Base-by-base conservation (phyloP, 2,113 vertebrate genomes). In the Passer montanus region DNA sequence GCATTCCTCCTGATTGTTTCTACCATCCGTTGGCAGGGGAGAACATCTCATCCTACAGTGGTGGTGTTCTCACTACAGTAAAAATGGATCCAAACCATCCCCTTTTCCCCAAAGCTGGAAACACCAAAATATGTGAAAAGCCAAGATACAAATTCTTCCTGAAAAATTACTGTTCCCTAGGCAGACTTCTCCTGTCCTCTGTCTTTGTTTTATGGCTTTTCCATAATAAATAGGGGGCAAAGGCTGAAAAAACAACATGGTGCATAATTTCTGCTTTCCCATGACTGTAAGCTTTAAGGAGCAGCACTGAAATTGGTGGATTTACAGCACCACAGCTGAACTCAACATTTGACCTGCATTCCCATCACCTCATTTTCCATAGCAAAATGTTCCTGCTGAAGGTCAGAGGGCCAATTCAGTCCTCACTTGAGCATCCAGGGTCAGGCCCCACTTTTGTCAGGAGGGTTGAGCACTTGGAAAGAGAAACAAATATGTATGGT, bases 171-270 rank as follows among this genome's bases (percentile, higher is more conserved):
- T 52, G 73, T 68, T 95, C 89, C 81, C 89, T 9, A n/a, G 81
- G 53, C 89, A 94, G 69, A 84, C 82, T 87, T 89, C 50, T 70
- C 53, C 76, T 59, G 62, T 89, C 58, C 3, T 59, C 14, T 66
- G n/a, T 59, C 52, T 58, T 52, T 47, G 24, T 72, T 92, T 95
- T 91, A 95, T 76, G 81, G 26, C 20, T 95, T 95, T 95, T 84
- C 74, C 58, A 60, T 93, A 92, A 84, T 49, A 79, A 89, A 87
- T 47, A 79, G 52, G 35, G 81, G 84, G 47, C 41, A 95, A 92
- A 93, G 94, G 73, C 91, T 94, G 89, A 58, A 95, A 84, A 92
- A 94, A 76, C 64, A 89, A 28, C 50, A 33, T 49, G 46, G n/a
- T 20, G 49, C 49, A 68, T 87, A 75, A 84, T 82, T 95, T 73